These are phyloP conservation scores for Tichodroma muraria DNA, from an alignment of 2,113 vertebrate genomes.

Conservation along the genomic window DNA sequence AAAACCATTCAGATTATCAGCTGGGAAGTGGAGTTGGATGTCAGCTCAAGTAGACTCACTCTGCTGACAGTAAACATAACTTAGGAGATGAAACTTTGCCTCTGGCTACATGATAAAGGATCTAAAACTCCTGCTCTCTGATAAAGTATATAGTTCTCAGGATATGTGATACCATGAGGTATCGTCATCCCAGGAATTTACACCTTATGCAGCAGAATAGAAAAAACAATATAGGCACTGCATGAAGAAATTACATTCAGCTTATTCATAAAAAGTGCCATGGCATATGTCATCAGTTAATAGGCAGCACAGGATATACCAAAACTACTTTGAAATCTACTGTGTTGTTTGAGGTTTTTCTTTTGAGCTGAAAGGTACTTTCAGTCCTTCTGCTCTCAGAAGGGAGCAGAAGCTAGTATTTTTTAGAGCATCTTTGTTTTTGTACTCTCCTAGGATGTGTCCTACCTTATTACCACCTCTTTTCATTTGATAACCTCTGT, in stretches of 20 bases:
- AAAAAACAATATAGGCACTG: not conserved
- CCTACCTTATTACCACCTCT: not conserved
- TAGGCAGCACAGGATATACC: not conserved
- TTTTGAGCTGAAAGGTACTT: not conserved
- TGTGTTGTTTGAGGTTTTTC: not conserved
- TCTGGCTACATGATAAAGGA: not conserved
- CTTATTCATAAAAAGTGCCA: not conserved
- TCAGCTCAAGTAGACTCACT: not conserved
- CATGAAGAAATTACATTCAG: not conserved
- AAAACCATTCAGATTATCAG: not conserved
- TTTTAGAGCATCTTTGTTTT: not conserved
- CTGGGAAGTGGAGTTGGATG: not conserved
- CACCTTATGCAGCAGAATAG: not conserved
- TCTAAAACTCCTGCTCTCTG: not conserved
- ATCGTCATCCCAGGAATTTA: not conserved
- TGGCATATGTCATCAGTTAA: not conserved
- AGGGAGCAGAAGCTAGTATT: not conserved
- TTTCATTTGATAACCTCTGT: not conserved
- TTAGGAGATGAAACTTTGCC: constrained; percentile 5
- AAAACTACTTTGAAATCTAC: not conserved
- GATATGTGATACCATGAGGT: not conserved
- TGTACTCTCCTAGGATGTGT: not conserved
- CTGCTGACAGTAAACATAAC: not conserved
- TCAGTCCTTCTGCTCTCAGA: not conserved
- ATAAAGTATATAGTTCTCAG: not conserved